Evolutionary conservation across 2,797 vertebrate genomes (phyloP).

Genomic region (Loris lydekkerianus): DNA sequence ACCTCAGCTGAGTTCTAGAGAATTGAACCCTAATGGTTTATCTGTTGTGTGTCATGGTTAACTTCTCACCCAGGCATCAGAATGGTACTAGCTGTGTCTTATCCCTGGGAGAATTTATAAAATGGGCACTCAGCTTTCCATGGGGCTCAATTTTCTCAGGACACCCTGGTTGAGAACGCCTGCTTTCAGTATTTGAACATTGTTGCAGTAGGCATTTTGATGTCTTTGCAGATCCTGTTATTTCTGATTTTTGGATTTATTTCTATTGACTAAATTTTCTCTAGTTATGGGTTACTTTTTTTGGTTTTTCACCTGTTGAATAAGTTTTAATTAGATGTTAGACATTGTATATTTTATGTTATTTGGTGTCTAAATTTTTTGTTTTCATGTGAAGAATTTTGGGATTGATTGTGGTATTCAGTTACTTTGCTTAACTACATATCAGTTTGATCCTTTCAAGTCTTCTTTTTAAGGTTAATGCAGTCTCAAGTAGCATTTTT

Average conservation of each 20-base stretch:
- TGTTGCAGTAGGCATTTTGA: neutral
- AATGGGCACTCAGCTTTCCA: neutral
- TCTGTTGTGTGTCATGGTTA: neutral
- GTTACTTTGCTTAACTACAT: conserved; percentile 15
- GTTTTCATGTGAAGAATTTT: neutral
- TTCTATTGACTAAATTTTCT: conserved; percentile 32
- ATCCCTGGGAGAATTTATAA: neutral
- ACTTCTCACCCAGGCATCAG: neutral
- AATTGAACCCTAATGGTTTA: neutral
- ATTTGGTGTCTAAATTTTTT: conserved; percentile 16
- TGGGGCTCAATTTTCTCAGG: neutral
- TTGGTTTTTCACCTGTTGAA: neutral
- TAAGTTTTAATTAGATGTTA: conserved; percentile 33
- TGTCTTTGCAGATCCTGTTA: neutral
- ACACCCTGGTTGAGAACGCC: neutral
- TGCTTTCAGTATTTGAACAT: conserved; percentile 14
- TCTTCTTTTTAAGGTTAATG: conserved; percentile 28
- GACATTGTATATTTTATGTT: neutral
- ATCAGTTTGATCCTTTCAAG: conserved; percentile 46
- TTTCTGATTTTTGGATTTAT: conserved; percentile 28
- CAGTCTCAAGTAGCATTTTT: conserved; percentile 26
- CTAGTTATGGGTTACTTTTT: neutral
- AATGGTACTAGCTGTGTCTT: neutral
- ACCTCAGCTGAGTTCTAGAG: neutral
- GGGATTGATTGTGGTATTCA: neutral